Base-by-base conservation (phyloP, 2,113 vertebrate species). In the Columbina picui region DNA sequence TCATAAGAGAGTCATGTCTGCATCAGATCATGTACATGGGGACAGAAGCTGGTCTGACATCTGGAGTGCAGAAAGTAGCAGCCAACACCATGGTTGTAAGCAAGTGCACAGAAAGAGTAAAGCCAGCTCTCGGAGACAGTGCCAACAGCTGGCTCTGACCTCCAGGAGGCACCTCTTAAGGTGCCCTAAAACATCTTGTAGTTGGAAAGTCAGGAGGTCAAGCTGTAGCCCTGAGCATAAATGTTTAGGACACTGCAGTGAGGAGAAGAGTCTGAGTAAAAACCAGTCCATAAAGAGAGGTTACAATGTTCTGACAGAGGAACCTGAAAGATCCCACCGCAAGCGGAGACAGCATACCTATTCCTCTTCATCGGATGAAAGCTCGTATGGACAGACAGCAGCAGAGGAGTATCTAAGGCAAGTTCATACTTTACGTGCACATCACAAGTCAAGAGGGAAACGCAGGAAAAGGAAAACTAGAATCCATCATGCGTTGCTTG, bases 281-380 rank as follows among this genome's bases (percentile, higher is more conserved):
- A 97, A 83, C 63, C 98, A 92, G 52, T 94, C 97, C 23, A 15
- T 97, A 23, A 99, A 98, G 93, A 98, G 98, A 96, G 96, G 95
- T 38, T 98, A 89, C 70, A 96, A 56, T 3, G 87, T 97, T 77
- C 57, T 98, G 78, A 93, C 61, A 25, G 96, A 94, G 18, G 97
- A 98, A 23, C 60, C 92, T 5, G 98, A 98, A 63, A 96, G 94
- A 68, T 82, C 60, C 4, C 84, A 93, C 77, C 70, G n/a, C 80
- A 98, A 98, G 74, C 95, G 97, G 22, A 97, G 96, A 43, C 96
- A 97, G 20, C 93, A 97, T 67, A 90, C 86, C 45, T 64, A 82
- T 23, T 97, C 94, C 53, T 97, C 79, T 27, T 98, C 97, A 11
- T 97, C 98, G 4, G 96, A 97, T 7, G 97, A 97, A 90, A 97